Conservation (phyloP, 2,113 vertebrate genomes). For the Pachypanchax playfairii region DNA sequence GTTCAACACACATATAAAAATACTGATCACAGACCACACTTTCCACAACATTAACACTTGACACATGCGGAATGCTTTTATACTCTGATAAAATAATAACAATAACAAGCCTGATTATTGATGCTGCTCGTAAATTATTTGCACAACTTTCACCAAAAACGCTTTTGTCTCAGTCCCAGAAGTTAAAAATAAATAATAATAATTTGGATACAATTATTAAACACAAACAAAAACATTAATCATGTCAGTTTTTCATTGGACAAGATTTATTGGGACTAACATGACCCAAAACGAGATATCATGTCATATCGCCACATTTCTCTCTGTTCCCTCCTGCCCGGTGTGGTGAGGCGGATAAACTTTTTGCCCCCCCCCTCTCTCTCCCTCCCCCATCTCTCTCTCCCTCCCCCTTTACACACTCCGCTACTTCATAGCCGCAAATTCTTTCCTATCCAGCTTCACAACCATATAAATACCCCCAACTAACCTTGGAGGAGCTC, state of each 20-base stretch:
- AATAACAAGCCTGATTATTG: background rate
- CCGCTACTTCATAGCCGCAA: constrained; percentile 7
- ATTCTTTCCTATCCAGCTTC: background rate
- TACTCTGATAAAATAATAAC: background rate
- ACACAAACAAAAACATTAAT: background rate
- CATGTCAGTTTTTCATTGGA: no score
- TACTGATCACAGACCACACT: background rate
- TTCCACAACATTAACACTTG: background rate
- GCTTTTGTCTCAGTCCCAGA: no score
- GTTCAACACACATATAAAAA: background rate
- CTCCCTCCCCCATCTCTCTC: no score
- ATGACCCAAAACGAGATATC: background rate
- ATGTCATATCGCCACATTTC: constrained; percentile 32
- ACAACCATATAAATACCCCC: background rate
- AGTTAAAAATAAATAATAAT: no score
- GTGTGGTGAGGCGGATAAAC: constrained; percentile 52
- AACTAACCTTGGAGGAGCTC: constrained; percentile 65
- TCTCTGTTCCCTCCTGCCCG: constrained; percentile 28
- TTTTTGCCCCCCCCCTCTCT: constrained; percentile 33
- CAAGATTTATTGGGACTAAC: background rate
- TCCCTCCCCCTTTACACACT: background rate
- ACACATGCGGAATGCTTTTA: background rate
- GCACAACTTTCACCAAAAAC: background rate
- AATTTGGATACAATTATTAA: background rate
- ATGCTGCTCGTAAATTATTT: no score